A percentile compares a stretch with the other conserved stretches of the same genome.
Evolutionary conservation across 1,140 invertebrate genomes (phyloP).

Genomic region (Oreohelix idahoensis): DNA sequence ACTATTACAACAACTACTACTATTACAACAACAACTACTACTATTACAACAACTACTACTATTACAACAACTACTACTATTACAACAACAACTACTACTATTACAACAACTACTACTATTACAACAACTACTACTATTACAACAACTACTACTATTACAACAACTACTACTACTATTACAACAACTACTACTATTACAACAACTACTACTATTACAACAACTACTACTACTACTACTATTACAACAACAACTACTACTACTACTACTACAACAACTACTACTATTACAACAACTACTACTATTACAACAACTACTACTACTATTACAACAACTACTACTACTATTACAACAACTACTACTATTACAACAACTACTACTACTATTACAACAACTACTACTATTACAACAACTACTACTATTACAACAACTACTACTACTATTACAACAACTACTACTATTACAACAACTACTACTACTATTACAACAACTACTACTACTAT

Average conservation of each 20-base stretch:
- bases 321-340: too few species aligned
- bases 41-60: too few species aligned
- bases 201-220: constrained; percentile 18
- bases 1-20: constrained; percentile 7
- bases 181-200: background rate
- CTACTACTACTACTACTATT: constrained; percentile 15
- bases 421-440: constrained; percentile 11
- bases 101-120: constrained; percentile 19
- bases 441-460: constrained; percentile 12
- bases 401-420: constrained; percentile 19
- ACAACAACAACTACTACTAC: constrained; percentile 10
- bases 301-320: background rate
- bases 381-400: too few species aligned
- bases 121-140: constrained; percentile 5
- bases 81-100: background rate
- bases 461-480: constrained; percentile 24
- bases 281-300: constrained; percentile 5
- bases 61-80: background rate
- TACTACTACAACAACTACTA: background rate
- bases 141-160: constrained; percentile 5
- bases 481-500: constrained; percentile 9
- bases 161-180: constrained; percentile 32
- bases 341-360: background rate
- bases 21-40: background rate
- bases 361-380: background rate